phyloP scores from a whole-genome alignment of 2,113 vertebrate genomes.

The Dolichotis patagonum region DNA sequence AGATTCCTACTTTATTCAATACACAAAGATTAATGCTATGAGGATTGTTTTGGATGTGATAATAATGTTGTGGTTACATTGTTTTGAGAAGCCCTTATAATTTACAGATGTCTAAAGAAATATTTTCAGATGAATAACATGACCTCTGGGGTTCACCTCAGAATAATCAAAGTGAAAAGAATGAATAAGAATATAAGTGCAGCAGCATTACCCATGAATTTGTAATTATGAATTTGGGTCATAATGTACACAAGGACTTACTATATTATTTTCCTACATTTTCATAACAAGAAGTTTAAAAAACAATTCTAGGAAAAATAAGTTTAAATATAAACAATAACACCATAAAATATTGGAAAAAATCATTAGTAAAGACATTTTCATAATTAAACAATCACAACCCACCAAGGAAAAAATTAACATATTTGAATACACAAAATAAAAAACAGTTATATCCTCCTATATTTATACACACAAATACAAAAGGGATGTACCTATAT shows the following conservation, averaged over 20 bases:
- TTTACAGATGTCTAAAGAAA: not conserved
- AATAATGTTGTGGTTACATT: not conserved
- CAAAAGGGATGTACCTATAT: not conserved
- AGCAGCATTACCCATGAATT: not conserved
- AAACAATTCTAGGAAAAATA: not conserved
- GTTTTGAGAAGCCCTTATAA: not conserved
- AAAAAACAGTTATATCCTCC: not conserved
- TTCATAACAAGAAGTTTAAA: not conserved
- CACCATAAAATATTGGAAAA: not conserved
- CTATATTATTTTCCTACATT: not conserved
- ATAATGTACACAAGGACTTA: not conserved
- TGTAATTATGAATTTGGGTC: not conserved
- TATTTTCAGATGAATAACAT: not conserved
- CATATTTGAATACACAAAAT: constrained; percentile 4
- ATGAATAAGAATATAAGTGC: not conserved
- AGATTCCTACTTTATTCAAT: not conserved
- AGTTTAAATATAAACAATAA: not conserved
- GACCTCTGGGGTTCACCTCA: not conserved
- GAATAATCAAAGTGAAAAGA: not conserved
- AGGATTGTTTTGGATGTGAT: not conserved
- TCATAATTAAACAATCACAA: not conserved
- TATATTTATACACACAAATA: not conserved
- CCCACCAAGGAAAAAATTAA: not conserved
- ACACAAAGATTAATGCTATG: not conserved
- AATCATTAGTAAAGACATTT: not conserved